These are phyloP conservation scores for Volucella bombylans DNA, from an alignment of 2,888 invertebrate genomes.

Conservation along the genomic window DNA sequence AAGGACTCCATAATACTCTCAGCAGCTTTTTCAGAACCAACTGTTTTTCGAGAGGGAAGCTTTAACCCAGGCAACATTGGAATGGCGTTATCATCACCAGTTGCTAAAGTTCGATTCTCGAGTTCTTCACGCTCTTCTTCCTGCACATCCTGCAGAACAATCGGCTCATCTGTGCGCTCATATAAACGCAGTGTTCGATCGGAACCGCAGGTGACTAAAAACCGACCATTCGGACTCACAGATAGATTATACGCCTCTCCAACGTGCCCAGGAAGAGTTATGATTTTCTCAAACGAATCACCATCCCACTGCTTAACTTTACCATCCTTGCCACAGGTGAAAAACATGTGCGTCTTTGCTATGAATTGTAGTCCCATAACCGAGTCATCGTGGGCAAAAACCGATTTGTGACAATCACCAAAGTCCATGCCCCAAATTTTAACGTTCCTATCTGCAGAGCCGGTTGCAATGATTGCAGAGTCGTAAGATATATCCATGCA, in stretches of 20 bases:
- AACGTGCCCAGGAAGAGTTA: conserved; percentile 93
- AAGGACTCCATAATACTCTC: conserved; percentile 96
- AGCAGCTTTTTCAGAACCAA: conserved; percentile 84
- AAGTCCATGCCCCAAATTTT: conserved; percentile 99
- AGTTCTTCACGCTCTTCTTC: conserved; percentile 92
- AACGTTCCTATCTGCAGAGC: conserved; percentile 96
- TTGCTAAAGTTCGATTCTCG: conserved; percentile 86
- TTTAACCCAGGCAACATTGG: conserved; percentile 89
- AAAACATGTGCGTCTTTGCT: conserved; percentile 95
- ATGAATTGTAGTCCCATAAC: conserved; percentile 95
- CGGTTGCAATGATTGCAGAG: conserved; percentile 93
- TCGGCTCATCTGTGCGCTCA: conserved; percentile 92
- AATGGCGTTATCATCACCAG: conserved; percentile 88
- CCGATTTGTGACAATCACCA: conserved; percentile 97
- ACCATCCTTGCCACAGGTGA: conserved; percentile 96
- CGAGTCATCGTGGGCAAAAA: conserved; percentile 98
- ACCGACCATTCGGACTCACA: conserved; percentile 91
- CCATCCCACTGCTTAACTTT: conserved; percentile 98
- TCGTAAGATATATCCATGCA: conserved; percentile 97
- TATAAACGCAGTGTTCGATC: conserved; percentile 94
- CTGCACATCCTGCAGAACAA: conserved; percentile 95
- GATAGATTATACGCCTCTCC: conserved; percentile 90
- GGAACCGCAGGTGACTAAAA: conserved; percentile 90
- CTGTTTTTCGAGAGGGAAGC: conserved; percentile 91
- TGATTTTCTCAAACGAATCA: conserved; percentile 94